Base-by-base conservation (phyloP, 2,888 invertebrate genomes). In the Loripinus fragilis region DNA sequence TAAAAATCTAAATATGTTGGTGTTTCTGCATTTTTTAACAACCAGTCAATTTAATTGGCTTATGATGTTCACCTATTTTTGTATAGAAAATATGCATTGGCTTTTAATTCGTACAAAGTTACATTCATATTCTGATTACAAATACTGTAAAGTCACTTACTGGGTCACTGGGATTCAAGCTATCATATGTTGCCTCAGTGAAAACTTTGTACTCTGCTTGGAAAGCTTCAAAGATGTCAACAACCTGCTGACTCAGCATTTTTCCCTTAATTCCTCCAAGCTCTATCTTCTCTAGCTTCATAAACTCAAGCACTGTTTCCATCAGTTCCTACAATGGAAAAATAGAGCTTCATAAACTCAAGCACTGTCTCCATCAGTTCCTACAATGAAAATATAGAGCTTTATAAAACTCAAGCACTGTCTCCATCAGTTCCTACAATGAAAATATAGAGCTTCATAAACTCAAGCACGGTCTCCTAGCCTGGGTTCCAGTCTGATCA, bases 281-380 rank as follows among this genome's bases (percentile, higher is more conserved):
- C 95, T 98, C 98, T 67, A 98, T 96, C 94, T 98, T 98, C 94
- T 98, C 98, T 86, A 99, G 94, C 93, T 98, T 98, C 92, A 97
- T 96, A 93, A 98, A 98, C 94, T 99, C 98, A 85, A 97, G 94
- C 15, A 98, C 97, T 0, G 98, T 98, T 94, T 97, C 96, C 94
- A 98, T 98, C 91, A 98, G 96, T 95, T 96, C 96, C 94, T 96
- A 94, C 52, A 52, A 52, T 41, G 41, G 7, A 41, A 10, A 10
- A 41, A 41, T n/a, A n/a, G n/a, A n/a, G n/a, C n/a, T n/a, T n/a
- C n/a, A n/a, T n/a, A n/a, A n/a, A n/a, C n/a, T n/a, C 98, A 86
- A 98, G 96, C 95, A 98, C 98, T 67, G 98, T 96, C 94, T 98
- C 98, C 94, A 98, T 98, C 86, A 99, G 94, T 93, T 98, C 98